phyloP scores from a whole-genome alignment of 2,113 vertebrate genomes.

The Prolemur simus region DNA sequence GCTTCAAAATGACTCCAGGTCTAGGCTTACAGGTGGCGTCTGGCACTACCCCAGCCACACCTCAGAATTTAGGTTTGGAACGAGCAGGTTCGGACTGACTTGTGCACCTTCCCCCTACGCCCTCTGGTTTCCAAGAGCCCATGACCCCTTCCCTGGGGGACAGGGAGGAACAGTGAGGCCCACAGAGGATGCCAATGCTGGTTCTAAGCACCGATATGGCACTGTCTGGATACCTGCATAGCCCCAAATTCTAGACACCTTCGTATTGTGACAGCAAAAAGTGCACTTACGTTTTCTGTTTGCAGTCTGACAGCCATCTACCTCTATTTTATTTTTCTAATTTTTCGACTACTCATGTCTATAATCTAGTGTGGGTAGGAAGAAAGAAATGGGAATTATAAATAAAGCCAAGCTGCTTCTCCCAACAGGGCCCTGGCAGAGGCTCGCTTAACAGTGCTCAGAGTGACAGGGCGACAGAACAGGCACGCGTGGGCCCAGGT shows the following conservation, averaged over 20 bases:
- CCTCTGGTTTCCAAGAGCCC: not conserved
- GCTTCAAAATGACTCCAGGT: rapidly evolving
- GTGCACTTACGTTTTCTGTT: not conserved
- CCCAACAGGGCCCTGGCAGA: not conserved
- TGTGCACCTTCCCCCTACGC: not conserved
- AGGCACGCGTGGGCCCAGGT: not conserved
- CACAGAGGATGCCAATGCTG: not conserved
- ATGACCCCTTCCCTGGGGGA: rapidly evolving
- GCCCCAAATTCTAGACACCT: not conserved
- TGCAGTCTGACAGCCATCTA: not conserved
- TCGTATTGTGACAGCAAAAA: rapidly evolving
- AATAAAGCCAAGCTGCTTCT: rapidly evolving
- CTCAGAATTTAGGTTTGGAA: not conserved
- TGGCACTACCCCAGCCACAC: not conserved
- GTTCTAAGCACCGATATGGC: rapidly evolving
- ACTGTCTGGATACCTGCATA: rapidly evolving
- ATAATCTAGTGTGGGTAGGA: not conserved
- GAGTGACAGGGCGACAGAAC: not conserved
- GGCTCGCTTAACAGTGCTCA: rapidly evolving
- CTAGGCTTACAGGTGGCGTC: rapidly evolving
- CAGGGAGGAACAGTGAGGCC: not conserved
- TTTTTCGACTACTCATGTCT: not conserved
- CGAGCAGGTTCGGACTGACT: not conserved
- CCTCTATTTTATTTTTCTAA: not conserved
- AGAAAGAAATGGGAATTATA: not conserved